Conservation (phyloP, 2,113 vertebrate species). For the Solea senegalensis region DNA sequence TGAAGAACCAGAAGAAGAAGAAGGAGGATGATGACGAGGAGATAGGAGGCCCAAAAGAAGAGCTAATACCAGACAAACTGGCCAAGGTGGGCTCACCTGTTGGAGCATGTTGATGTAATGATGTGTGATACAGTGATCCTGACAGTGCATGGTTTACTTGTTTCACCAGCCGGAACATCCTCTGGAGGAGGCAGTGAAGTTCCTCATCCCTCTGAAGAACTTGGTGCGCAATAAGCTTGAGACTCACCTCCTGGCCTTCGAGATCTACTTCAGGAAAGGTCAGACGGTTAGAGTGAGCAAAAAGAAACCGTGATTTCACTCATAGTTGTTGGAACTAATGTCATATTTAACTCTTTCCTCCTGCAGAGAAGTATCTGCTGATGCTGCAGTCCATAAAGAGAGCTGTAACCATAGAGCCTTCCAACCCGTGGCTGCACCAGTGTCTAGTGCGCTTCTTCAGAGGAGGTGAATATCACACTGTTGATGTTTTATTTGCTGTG, state of each 20-base stretch:
- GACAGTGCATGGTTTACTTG: neutral
- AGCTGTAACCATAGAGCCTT: conserved; percentile 88
- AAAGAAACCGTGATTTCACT: neutral
- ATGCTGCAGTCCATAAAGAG: conserved; percentile 96
- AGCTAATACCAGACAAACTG: conserved; percentile 93
- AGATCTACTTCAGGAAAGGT: conserved; percentile 98
- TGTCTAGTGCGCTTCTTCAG: conserved; percentile 94
- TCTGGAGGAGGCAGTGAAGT: conserved; percentile 96
- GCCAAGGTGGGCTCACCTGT: conserved; percentile 80
- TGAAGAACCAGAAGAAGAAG: conserved; percentile 96
- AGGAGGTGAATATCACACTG: conserved; percentile 77
- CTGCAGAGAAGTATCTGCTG: conserved; percentile 90
- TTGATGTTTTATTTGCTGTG: too few relatives aligned
- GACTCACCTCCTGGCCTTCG: conserved; percentile 95
- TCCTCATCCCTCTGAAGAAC: conserved; percentile 93
- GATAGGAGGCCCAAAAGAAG: conserved; percentile 93
- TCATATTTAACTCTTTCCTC: neutral
- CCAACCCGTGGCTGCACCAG: conserved; percentile 94
- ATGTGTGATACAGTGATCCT: too few relatives aligned
- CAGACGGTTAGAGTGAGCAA: neutral
- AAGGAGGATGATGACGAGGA: conserved; percentile 96
- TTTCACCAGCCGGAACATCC: conserved; percentile 87
- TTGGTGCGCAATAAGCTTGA: conserved; percentile 92
- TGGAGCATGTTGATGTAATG: neutral
- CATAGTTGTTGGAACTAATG: neutral